Evolutionary conservation across 2,888 invertebrate genomes (phyloP), one percentile per base, ranked within the genome.

Genomic region (Frankliniella fusca): DNA sequence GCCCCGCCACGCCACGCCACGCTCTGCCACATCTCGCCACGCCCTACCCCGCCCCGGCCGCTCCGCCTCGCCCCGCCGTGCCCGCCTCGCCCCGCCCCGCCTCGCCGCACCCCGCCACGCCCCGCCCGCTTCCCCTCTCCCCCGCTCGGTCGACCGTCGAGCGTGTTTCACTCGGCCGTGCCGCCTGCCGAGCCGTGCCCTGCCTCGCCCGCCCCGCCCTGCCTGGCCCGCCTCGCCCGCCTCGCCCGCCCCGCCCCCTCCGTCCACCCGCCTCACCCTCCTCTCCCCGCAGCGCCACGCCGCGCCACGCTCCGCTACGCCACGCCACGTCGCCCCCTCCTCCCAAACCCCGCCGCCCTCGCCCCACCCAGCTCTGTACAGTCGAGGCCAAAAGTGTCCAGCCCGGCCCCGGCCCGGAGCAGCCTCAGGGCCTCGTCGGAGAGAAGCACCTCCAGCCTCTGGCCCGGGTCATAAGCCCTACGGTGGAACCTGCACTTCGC

Each of bases 131-230:
- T 38, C 38, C 54, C 54, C 54, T 15, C 54, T 20, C 54, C 54
- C 70, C 70, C 70, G 70, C 70, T 76, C 70, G 70, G 70, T 76
- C 70, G 70, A 76, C 70, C 70, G 70, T 76, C 70, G 70, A 27
- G 70, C 70, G 70, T 76, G 70, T 76, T 76, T 76, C 70, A 76
- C 70, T 76, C 70, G 70, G 70, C 70, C 70, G 70, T 76, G 27
- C 70, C 70, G 70, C 70, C 70, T 20, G 70, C 70, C 70, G 61
- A 27, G 54, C 54, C 54, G 20, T 20, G 18, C 54, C 54, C 54
- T 54, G 18, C 54, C 54, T 54, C 54, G 18, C 54, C 70, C 70
- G 70, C 70, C 70, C 23, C 70, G 23, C 23, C 70, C 23, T 27
- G 70, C 70, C 20, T 27, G 70, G 3, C 18, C 54, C 54, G 15